Evolutionary conservation across 2,888 invertebrate genomes (phyloP), one percentile per base, ranked within the genome.

Genomic region (Ennomos erosarius): DNA sequence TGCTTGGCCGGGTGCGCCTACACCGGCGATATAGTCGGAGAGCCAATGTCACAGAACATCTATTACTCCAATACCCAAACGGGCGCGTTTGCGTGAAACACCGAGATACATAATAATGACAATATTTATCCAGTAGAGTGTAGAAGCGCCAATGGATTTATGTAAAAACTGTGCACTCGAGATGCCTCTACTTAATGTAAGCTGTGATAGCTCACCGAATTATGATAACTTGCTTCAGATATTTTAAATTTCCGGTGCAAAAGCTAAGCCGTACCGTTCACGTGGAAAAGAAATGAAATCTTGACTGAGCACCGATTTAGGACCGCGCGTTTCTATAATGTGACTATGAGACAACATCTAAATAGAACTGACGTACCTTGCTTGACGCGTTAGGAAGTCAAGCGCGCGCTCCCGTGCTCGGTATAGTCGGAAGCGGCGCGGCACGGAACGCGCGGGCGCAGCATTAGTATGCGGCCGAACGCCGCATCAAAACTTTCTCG

Each of bases 401-500:
- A 37, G 46, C 56, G 34, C 9, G 38, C 2, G 52, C 40, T 62
- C 57, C 60, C 62, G 54, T 65, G 56, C 60, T 62, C 61, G 55
- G 62, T 62, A 57, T 50, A 62, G 67, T 68, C 68, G 64, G 67
- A 65, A 65, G 67, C 61, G 66, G 67, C 59, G 68, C 69, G 65
- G 64, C 57, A 66, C 65, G 67, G 49, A 57, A 66, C 62, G 55
- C 64, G 55, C 55, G 46, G 59, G 39, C 70, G 62, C 68, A 74
- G 72, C 82, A 91, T 91, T 91, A 92, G 90, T 91, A 92, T 92
- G 92, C 91, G 85, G 79, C 81, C 76, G 84, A 76, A 82, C 81
- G 76, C 78, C 83, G 85, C 86, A 88, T 87, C 87, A 88, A 87
- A 86, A 92, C 92, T 92, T 92, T 92, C 92, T 87, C 90, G 86